A percentile compares a stretch with the other conserved stretches of the same genome.
Evolutionary conservation across 2,888 invertebrate genomes (phyloP).

Genomic region (Heliconius charithonia): DNA sequence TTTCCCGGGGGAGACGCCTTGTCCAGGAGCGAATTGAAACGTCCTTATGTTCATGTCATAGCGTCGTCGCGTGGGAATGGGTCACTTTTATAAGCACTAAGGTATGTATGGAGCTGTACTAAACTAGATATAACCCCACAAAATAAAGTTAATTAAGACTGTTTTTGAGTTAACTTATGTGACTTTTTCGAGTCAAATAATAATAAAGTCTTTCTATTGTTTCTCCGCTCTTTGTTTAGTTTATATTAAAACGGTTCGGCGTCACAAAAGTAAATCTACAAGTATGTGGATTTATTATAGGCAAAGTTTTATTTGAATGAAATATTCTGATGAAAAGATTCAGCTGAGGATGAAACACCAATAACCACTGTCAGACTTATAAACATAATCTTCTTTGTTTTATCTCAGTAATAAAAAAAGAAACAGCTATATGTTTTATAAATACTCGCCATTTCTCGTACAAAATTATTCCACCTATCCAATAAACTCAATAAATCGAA

Average conservation of each 20-base stretch:
- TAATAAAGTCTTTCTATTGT: neutral
- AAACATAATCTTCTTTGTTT: slow-evolving; percentile 15
- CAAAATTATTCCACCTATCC: slow-evolving; percentile 9
- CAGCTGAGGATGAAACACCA: too few relatives aligned
- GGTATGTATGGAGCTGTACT: neutral
- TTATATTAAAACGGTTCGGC: neutral
- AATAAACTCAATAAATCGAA: slow-evolving; percentile 29
- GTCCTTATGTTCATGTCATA: slow-evolving; percentile 68
- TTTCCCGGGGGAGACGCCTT: slow-evolving; percentile 76
- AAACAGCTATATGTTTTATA: slow-evolving; percentile 11
- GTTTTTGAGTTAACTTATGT: neutral
- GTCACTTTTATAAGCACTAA: slow-evolving; percentile 46
- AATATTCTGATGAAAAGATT: too few relatives aligned
- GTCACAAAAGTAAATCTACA: too few relatives aligned
- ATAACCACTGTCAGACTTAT: neutral
- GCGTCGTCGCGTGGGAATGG: slow-evolving; percentile 56
- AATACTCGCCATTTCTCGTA: neutral
- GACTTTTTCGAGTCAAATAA: neutral
- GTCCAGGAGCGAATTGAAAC: slow-evolving; percentile 76
- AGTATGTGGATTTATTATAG: too few relatives aligned
- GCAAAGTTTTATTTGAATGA: too few relatives aligned
- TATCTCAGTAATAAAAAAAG: neutral
- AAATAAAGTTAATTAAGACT: neutral
- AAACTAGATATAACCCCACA: neutral
- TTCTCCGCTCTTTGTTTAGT: neutral